A percentile compares a stretch with the other conserved stretches of the same genome.
Conservation (phyloP, 2,888 invertebrate species). For the Dynastes hyllus region DNA sequence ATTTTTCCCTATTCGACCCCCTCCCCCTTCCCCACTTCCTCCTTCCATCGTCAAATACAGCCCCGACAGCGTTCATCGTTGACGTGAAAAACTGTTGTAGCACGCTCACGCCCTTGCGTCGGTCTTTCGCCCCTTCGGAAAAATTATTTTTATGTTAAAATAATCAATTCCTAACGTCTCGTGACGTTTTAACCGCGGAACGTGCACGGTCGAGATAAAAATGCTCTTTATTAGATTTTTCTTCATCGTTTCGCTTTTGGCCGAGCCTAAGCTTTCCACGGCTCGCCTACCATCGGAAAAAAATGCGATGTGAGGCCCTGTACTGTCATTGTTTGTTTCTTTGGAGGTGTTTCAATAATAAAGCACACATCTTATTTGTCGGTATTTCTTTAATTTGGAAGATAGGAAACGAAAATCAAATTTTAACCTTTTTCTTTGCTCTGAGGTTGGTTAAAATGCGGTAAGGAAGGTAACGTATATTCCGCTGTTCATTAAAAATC, state of each 20-base stretch:
- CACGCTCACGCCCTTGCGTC: background rate
- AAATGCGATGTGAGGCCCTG: background rate
- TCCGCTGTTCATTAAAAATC: no score
- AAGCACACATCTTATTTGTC: background rate
- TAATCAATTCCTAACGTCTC: conserved; percentile 28
- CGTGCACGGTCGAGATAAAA: conserved; percentile 24
- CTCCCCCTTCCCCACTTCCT: background rate
- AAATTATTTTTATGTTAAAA: conserved; percentile 38
- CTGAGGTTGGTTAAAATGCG: no score
- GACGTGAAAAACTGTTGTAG: conserved; percentile 15
- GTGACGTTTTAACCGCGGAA: conserved; percentile 12
- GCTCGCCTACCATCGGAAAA: background rate
- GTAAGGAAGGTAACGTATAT: no score
- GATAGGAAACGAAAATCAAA: conserved; percentile 3
- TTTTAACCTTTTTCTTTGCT: background rate
- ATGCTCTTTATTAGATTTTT: conserved; percentile 38
- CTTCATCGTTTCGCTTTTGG: conserved; percentile 9
- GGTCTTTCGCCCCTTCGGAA: background rate
- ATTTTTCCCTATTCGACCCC: no score
- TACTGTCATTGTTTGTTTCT: background rate
- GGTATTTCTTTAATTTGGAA: background rate
- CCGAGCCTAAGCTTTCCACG: background rate
- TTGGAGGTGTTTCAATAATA: conserved; percentile 3
- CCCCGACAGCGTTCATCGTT: background rate
- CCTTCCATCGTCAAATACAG: background rate